Percentiles rank a stretch among this genome's conserved stretches.
These are phyloP conservation scores for Hypocryptadius cinnamomeus DNA, from an alignment of 2,113 vertebrate species.

Conservation along the genomic window DNA sequence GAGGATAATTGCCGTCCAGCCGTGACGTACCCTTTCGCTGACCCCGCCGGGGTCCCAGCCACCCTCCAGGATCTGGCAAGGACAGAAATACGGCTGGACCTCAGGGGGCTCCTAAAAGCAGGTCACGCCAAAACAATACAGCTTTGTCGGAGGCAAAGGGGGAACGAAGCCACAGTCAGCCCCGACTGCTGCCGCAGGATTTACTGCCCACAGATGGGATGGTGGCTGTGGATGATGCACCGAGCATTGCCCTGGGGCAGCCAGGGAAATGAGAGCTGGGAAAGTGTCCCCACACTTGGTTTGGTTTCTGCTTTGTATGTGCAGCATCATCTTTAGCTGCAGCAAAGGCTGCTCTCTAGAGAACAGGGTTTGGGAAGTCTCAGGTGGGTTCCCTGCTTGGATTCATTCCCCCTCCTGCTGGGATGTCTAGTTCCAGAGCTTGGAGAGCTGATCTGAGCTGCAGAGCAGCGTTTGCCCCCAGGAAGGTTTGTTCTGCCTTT, in stretches of 20 bases:
- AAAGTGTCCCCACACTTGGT: neutral
- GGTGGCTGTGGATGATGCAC: neutral
- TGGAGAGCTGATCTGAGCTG: neutral
- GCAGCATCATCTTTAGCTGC: neutral
- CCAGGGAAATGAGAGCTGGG: neutral
- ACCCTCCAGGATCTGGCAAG: neutral
- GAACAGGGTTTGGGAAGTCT: neutral
- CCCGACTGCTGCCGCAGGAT: neutral
- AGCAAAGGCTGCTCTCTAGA: neutral
- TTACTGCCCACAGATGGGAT: slow-evolving; percentile 9
- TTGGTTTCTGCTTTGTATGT: neutral
- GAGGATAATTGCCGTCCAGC: slow-evolving; percentile 3
- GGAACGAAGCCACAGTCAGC: neutral
- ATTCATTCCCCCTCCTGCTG: neutral
- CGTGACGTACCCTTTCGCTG: neutral
- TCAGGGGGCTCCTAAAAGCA: slow-evolving; percentile 7
- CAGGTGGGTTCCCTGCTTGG: neutral
- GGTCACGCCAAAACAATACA: slow-evolving; percentile 27
- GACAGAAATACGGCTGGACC: slow-evolving; percentile 9
- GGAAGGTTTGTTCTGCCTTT: neutral
- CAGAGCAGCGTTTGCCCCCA: neutral
- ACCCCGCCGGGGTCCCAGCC: neutral
- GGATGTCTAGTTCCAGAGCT: neutral
- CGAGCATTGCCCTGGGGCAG: neutral
- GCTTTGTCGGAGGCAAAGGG: neutral